These are phyloP conservation scores for Phasia obesa DNA, from an alignment of 2,888 invertebrate species.

Conservation along the genomic window DNA sequence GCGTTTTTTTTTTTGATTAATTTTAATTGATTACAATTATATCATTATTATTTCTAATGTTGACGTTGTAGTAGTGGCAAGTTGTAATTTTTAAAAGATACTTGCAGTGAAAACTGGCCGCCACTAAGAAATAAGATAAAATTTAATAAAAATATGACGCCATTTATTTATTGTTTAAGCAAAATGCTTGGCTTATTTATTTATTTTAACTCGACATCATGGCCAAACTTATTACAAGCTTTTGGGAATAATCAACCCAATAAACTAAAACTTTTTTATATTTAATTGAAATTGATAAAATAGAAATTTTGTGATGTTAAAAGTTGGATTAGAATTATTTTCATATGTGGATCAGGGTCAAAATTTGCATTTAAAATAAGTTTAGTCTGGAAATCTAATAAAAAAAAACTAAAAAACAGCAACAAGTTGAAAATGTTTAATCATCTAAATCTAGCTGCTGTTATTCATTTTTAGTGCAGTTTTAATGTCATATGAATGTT, in stretches of 20 bases:
- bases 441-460: not conserved
- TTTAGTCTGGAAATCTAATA: conserved; percentile 25
- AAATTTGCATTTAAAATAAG: conserved; percentile 32
- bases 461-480: too few species aligned
- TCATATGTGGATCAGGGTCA: conserved; percentile 27
- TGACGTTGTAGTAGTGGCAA: conserved; percentile 11
- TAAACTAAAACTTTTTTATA: not conserved
- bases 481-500: too few species aligned
- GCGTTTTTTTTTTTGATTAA: conserved; percentile 26
- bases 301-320: not conserved
- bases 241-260: conserved; percentile 2
- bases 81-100: conserved; percentile 3
- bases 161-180: conserved; percentile 44
- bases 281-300: conserved; percentile 12
- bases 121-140: not conserved
- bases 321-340: not conserved
- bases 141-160: conserved; percentile 38
- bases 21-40: conserved; percentile 55
- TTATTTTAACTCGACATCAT: conserved; percentile 33
- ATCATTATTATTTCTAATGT: not conserved
- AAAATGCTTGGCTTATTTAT: conserved; percentile 37
- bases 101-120: not conserved
- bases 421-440: not conserved
- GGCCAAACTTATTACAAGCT: conserved; percentile 32
- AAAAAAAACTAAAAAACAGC: too few species aligned